Conservation (phyloP, 2,113 vertebrate genomes). For the Hippotragus niger region DNA sequence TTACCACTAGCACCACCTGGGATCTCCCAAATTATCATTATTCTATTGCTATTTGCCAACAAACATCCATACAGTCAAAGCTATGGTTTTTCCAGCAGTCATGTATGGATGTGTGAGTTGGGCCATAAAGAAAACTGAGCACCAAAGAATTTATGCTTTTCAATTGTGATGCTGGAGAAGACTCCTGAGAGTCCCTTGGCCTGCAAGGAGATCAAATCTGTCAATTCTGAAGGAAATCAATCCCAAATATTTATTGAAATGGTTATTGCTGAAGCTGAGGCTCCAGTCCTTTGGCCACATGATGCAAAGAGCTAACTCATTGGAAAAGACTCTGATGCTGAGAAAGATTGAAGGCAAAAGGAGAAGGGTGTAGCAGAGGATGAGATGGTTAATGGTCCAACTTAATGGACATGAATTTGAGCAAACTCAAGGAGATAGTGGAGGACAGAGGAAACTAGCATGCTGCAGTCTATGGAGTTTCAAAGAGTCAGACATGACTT, state of each 20-base stretch:
- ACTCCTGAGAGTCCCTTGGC: background rate
- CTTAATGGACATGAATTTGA: background rate
- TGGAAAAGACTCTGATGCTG: background rate
- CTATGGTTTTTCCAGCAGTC: background rate
- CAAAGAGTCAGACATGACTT: background rate
- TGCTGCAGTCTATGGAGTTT: background rate
- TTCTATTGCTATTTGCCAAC: background rate
- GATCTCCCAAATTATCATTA: background rate
- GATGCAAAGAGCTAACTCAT: background rate
- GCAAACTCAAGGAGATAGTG: background rate
- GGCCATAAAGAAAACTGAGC: background rate
- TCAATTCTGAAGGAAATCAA: background rate
- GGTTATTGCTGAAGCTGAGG: background rate
- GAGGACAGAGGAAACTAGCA: background rate
- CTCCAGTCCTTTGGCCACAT: background rate
- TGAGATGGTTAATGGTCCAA: background rate
- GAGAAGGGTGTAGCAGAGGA: background rate
- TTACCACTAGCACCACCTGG: background rate
- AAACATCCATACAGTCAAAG: background rate
- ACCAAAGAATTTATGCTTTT: background rate
- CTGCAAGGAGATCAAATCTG: background rate
- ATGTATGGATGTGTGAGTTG: background rate
- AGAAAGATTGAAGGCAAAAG: background rate
- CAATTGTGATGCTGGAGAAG: background rate
- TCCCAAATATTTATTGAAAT: background rate